Base-by-base conservation (phyloP, 2,113 vertebrate genomes). In the Cyphomyrus discorhynchus region DNA sequence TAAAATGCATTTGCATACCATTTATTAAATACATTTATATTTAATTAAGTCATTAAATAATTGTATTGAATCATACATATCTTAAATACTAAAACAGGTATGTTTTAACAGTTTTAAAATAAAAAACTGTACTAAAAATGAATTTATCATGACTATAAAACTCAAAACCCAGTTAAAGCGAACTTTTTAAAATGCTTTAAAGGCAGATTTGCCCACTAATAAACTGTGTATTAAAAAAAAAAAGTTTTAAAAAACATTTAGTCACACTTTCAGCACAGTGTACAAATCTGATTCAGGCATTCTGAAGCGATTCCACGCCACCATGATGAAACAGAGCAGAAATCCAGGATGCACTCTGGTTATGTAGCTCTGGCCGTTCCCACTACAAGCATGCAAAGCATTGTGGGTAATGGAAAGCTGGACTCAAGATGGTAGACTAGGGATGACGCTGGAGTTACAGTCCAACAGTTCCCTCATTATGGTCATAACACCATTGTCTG, bases 261-360 rank as follows among this genome's bases (percentile, higher is more conserved):
- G 10, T 70, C n/a, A 13, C n/a, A 70, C 62, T 66, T 85, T 85
- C 10, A 47, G 83, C 42, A 27, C 13, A 6, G 27, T 86, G 24
- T 31, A n/a, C n/a, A 83, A 82, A 89, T 42, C 90, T 52, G 83
- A 91, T 90, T 91, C 89, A 92, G 86, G 83, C 90, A 86, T 84
- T 92, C 11, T 70, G 27, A 70, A 11, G n/a, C 91, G 93, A 92
- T 50, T 53, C 3, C 4, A 49, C 21, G 15, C 31, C 10, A 2
- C 3, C 86, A 77, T 89, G 80, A 88, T 27, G 52, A 86, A 89
- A 89, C 74, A 35, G 11, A 74, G n/a, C 46, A 17, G 21, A 70
- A 74, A 85, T 84, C 66, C 89, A 87, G 86, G 88, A 58, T 58
- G 17, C 6, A 82, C 70, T 87, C 15, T 42, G 35, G 6, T 42